phyloP scores from a whole-genome alignment of 2,113 vertebrate genomes.

The Sceloporus undulatus region DNA sequence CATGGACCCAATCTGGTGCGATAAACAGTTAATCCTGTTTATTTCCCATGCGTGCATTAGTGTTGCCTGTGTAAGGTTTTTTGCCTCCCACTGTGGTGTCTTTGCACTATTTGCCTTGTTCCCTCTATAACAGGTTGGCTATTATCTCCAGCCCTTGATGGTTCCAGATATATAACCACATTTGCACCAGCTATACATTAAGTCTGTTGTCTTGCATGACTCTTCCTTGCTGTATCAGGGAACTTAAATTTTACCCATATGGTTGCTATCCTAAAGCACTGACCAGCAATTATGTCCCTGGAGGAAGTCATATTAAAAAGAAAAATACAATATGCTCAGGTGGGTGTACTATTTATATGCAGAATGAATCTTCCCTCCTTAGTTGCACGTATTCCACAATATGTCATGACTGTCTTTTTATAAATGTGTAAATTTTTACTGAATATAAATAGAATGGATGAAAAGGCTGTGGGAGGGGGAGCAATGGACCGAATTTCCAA shows the following conservation, averaged over 20 bases:
- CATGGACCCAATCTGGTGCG: too few relatives aligned
- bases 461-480: constrained; percentile 9
- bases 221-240: neutral
- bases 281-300: neutral
- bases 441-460: constrained; percentile 44
- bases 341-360: constrained; percentile 10
- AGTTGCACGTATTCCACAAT: neutral
- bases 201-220: neutral
- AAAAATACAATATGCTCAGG: neutral
- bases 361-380: constrained; percentile 9
- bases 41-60: too few relatives aligned
- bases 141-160: too few relatives aligned
- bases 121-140: too few relatives aligned
- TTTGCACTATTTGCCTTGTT: too few relatives aligned
- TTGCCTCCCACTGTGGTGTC: too few relatives aligned
- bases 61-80: too few relatives aligned
- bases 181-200: neutral
- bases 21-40: too few relatives aligned
- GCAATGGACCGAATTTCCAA: constrained; percentile 1
- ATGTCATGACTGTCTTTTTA: constrained; percentile 43
- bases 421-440: constrained; percentile 37
- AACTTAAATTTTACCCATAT: constrained; percentile 34
- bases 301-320: neutral
- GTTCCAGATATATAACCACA: neutral
- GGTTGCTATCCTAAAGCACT: constrained; percentile 33